Evolutionary conservation across 2,888 invertebrate species (phyloP), one percentile per base, ranked within the genome.

Genomic region (Cosmia pyralina): DNA sequence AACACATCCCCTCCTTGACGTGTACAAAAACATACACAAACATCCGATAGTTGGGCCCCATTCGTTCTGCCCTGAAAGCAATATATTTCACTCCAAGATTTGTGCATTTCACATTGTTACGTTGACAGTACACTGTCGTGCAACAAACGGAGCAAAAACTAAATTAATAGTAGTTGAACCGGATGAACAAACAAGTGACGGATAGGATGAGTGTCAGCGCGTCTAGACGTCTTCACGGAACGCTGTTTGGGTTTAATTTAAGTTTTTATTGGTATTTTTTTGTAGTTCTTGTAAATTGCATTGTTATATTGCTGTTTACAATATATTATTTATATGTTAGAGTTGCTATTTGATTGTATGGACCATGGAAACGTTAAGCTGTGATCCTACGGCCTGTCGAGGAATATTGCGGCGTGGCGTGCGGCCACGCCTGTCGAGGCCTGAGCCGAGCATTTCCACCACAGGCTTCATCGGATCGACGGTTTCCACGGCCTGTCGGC

Each of bases 21-120:
- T 70, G 70, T 63, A 77, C 62, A 79, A 79, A 77, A 77, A 79
- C 75, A 15, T 38, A 60, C 71, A 57, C 72, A 41, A 69, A 69
- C 78, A 78, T 74, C 57, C 71, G 65, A 82, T 82, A 72, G 79
- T 59, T 69, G 67, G 72, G 53, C 57, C 68, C 71, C 82, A 75
- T 82, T 67, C 70, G 65, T 81, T 81, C 69, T 59, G 66, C 62
- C 82, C 73, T 73, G 66, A 75, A 79, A 69, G 85, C 82, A 86
- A 85, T 85, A 72, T 75, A 82, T 86, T 82, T 76, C 70, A 64
- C 74, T 77, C 72, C 71, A 79, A 84, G 85, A 86, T 85, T 86
- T 85, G 87, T 82, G 85, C 76, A 82, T 84, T 86, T 82, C 82
- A 81, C 76, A 76, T 72, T 69, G 83, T 75, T 63, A 58, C 58